phyloP scores from a whole-genome alignment of 2,113 vertebrate species.

The Triplophysa rosa region DNA sequence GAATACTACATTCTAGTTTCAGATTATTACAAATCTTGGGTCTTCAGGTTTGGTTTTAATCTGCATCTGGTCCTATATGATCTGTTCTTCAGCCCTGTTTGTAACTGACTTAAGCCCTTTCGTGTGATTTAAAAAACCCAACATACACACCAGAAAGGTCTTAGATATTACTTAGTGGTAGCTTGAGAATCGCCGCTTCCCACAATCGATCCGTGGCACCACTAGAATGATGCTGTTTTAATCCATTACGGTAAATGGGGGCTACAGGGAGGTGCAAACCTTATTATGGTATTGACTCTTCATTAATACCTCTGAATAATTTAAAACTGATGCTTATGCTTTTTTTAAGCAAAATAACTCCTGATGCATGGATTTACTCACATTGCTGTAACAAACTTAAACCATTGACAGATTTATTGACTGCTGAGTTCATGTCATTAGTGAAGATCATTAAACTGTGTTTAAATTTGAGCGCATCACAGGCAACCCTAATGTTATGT shows the following conservation, averaged over 20 bases:
- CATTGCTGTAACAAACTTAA: background rate
- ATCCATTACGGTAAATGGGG: conserved; percentile 58
- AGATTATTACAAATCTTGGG: too few relatives aligned
- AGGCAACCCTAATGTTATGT: background rate
- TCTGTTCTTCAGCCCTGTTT: background rate
- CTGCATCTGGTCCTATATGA: too few relatives aligned
- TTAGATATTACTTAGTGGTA: background rate
- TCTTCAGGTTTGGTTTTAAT: too few relatives aligned
- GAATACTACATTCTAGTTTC: too few relatives aligned
- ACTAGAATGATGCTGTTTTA: conserved; percentile 47
- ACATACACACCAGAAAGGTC: background rate
- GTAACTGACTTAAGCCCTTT: background rate
- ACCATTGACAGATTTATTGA: background rate
- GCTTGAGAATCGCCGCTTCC: background rate
- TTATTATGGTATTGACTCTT: conserved; percentile 66
- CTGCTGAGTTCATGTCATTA: background rate
- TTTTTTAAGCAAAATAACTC: conserved; percentile 19
- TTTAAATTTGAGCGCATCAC: background rate
- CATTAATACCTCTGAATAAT: conserved; percentile 66
- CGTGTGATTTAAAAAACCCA: background rate
- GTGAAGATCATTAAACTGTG: background rate
- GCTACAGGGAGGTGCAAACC: conserved; percentile 33
- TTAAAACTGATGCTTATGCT: conserved; percentile 48
- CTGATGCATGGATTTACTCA: background rate
- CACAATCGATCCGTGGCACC: conserved; percentile 46